A percentile compares a stretch with the other conserved stretches of the same genome.
phyloP scores from a whole-genome alignment of 37 sponge, comb jelly and placozoan species.

The Eunapius fragilis region DNA sequence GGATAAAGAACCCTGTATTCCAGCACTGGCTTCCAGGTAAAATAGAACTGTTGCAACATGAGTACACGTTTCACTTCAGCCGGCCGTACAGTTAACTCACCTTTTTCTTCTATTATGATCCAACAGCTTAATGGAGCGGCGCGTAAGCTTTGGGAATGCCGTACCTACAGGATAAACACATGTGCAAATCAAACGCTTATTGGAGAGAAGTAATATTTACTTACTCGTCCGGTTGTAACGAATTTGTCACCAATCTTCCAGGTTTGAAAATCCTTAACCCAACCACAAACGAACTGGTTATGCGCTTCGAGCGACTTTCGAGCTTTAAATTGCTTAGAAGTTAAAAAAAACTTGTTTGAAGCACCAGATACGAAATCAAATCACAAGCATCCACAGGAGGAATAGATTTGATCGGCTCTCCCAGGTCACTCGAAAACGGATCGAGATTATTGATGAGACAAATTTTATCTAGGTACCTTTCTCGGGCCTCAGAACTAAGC shows the following conservation, averaged over 20 bases:
- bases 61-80: no score
- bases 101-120: not conserved
- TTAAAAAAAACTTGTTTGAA: slow-evolving; percentile 16
- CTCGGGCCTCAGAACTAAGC: no score
- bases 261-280: slow-evolving; percentile 6
- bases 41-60: not conserved
- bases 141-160: slow-evolving; percentile 8
- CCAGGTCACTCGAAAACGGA: no score
- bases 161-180: not conserved
- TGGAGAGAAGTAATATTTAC: slow-evolving; percentile 1
- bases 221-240: slow-evolving; percentile 17
- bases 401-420: no score
- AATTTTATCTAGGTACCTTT: no score
- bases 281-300: slow-evolving; percentile 24
- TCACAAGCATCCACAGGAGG: no score
- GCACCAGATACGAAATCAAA: not conserved
- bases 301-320: slow-evolving; percentile 30
- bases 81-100: not conserved
- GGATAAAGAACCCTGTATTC: not conserved
- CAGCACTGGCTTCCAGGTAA: not conserved
- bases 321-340: slow-evolving; percentile 15
- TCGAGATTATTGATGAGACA: no score
- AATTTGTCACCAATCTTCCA: slow-evolving; percentile 4
- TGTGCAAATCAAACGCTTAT: not conserved
- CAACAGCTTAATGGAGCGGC: no score